Percentiles rank a stretch among this genome's conserved stretches.
Conservation (phyloP, 2,797 vertebrate genomes). For the Etheostoma nigrum region DNA sequence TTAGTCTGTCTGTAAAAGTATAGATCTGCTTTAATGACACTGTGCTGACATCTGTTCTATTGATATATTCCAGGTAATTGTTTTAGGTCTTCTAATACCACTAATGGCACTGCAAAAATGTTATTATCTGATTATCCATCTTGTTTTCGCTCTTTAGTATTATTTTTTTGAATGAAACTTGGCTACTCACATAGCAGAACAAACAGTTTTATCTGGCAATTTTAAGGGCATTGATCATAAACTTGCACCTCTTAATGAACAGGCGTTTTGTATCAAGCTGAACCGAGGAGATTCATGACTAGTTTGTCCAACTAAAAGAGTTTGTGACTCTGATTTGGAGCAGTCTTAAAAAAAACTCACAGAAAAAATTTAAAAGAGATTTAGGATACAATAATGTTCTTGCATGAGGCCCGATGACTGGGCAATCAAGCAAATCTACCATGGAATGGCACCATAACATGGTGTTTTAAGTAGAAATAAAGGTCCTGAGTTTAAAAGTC, state of each 20-base stretch:
- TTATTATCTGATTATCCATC: too few relatives aligned
- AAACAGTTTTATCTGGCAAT: not conserved
- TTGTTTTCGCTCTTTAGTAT: too few relatives aligned
- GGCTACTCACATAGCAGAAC: not conserved
- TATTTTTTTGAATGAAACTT: not conserved
- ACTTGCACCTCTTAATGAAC: not conserved
- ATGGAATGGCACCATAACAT: too few relatives aligned
- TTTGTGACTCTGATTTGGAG: not conserved
- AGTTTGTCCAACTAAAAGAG: not conserved
- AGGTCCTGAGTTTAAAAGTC: too few relatives aligned
- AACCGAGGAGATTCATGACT: fast-evolving
- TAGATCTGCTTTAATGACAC: not conserved
- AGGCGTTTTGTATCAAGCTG: not conserved
- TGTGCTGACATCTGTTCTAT: not conserved
- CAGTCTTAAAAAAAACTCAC: not conserved
- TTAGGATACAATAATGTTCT: not conserved
- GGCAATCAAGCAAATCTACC: not conserved
- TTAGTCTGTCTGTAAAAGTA: not conserved
- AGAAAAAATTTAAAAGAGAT: not conserved
- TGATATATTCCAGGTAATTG: not conserved
- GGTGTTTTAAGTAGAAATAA: too few relatives aligned
- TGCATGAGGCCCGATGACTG: not conserved
- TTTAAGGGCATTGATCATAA: not conserved
- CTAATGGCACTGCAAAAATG: not conserved
- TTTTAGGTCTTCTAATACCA: not conserved